Base-by-base conservation (phyloP, 2,888 invertebrate genomes). In the Rotaria macrura region DNA sequence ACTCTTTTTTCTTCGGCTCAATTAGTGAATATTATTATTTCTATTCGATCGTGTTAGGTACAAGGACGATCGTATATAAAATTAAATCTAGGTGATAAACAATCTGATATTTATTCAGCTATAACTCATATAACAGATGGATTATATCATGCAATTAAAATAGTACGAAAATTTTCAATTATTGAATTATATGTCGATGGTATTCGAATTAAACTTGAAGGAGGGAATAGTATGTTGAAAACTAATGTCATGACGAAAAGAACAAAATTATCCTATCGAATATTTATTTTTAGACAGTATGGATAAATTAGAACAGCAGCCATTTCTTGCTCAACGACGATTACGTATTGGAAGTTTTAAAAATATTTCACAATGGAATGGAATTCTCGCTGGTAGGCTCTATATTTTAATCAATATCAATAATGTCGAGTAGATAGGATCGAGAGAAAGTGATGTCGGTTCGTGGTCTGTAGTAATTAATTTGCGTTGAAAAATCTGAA, bases 131-230 rank as follows among this genome's bases (percentile, higher is more conserved):
- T 79, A 43, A 43, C 79, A 6, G 79, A 79, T 79, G 79, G 79
- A 4, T 1, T 43, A 10, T 79, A 79, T 79, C 79, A 79, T 43
- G 43, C 34, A 25, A 79, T 79, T 43, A 79, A 79, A 43, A 43
- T 79, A 43, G 14, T 79, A 43, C 79, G 79, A 43, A 43, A 79
- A 43, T 25, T 79, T 2, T 25, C 79, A 10, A 17, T 5, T 10
- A 79, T 79, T 43, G 43, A 79, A 43, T 79, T 79, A 40, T 79
- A 79, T n/a, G n/a, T 79, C 25, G 79, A 79, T 79, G 79, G 43
- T 43, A 38, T 43, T 23, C 12, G n/a, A 25, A 79, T 79, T 25
- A 79, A 25, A n/a, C n/a, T 79, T 25, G 17, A 20, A 25, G 79
- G 79, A 43, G 40, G 25, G 12, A 79, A 79, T 79, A 79, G 79